phyloP scores from a whole-genome alignment of 2,797 vertebrate species.

The Bradypodion ventrale region DNA sequence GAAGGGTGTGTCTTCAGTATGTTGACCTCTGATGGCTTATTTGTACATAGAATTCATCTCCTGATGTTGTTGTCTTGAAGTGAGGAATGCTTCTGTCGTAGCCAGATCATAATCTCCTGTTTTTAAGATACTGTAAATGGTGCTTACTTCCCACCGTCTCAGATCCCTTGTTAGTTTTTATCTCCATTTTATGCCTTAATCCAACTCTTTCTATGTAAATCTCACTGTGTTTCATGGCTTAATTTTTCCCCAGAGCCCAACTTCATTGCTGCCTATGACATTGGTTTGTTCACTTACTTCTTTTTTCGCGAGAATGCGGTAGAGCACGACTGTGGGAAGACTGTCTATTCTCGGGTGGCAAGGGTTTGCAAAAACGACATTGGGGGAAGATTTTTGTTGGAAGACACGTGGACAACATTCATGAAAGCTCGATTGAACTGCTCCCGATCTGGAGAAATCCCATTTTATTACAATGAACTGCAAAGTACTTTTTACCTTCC shows the following conservation, averaged over 20 bases:
- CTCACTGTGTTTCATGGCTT: conserved; percentile 46
- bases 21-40: neutral
- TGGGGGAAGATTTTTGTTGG: conserved; percentile 93
- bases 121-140: neutral
- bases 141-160: neutral
- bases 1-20: neutral
- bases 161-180: neutral
- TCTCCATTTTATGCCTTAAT: neutral
- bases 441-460: conserved; percentile 94
- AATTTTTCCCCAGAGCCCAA: conserved; percentile 86
- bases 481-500: conserved; percentile 98
- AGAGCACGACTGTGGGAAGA: conserved; percentile 96
- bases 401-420: conserved; percentile 98
- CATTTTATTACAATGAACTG: conserved; percentile 97
- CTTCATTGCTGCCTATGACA: conserved; percentile 96
- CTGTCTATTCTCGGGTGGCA: conserved; percentile 93
- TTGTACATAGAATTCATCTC: neutral
- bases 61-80: neutral
- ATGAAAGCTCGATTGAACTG: conserved; percentile 97
- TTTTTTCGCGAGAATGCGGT: conserved; percentile 95
- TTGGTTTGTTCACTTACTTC: conserved; percentile 95
- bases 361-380: conserved; percentile 97
- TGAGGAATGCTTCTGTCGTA: neutral
- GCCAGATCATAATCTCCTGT: neutral
- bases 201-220: conserved; percentile 43